phyloP scores from a whole-genome alignment of 2,113 vertebrate species.

The Crocuta crocuta region DNA sequence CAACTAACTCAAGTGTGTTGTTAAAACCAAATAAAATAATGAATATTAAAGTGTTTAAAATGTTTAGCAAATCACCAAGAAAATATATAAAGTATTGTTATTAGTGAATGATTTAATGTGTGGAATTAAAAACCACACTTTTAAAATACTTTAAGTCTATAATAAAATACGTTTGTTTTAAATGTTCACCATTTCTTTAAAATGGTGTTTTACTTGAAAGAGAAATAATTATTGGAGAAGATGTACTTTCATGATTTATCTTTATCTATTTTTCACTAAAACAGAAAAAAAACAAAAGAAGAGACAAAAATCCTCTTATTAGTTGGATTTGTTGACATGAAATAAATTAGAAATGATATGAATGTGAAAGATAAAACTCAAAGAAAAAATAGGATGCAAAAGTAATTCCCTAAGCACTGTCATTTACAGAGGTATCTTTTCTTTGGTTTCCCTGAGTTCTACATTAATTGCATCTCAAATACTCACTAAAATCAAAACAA shows the following conservation, averaged over 20 bases:
- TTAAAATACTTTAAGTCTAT: not conserved
- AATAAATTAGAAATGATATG: slow-evolving; percentile 1
- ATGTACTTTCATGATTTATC: not conserved
- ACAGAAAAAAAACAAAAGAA: not conserved
- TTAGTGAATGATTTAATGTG: not conserved
- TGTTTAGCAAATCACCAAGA: not conserved
- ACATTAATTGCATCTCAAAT: not conserved
- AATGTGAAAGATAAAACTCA: not conserved
- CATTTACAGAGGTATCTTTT: not conserved
- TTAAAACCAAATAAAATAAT: not conserved
- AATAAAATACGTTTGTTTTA: not conserved
- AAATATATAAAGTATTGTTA: not conserved
- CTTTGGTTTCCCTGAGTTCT: not conserved
- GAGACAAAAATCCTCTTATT: not conserved
- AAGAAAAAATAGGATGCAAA: not conserved
- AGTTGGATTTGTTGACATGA: not conserved
- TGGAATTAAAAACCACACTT: not conserved
- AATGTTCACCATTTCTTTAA: not conserved
- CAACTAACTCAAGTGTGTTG: not conserved
- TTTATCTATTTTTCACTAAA: not conserved
- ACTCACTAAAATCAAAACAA: not conserved
- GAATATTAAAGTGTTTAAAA: not conserved
- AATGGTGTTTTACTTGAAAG: not conserved
- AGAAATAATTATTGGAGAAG: not conserved
- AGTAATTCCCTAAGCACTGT: not conserved